Percentiles rank a stretch among this genome's conserved stretches.
Conservation (phyloP, 2,797 vertebrate genomes). For the Dicrostonyx torquatus region DNA sequence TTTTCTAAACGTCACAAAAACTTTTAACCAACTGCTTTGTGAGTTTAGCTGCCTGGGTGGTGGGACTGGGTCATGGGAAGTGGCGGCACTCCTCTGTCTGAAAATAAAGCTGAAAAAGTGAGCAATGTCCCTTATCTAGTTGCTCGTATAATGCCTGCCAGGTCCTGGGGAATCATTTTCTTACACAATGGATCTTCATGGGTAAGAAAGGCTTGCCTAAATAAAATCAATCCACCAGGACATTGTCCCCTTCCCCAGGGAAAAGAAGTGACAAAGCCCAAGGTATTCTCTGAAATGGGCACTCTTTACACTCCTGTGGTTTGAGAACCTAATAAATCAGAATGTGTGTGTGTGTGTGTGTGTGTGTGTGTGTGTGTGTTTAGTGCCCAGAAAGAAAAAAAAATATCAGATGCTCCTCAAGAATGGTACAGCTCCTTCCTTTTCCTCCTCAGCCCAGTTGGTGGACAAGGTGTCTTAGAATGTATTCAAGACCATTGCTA, state of each 20-base stretch:
- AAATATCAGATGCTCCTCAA: neutral
- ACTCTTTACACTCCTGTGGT: neutral
- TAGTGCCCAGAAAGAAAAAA: neutral
- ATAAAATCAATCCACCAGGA: neutral
- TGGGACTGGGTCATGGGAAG: neutral
- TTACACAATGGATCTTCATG: neutral
- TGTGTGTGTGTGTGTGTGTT: no score
- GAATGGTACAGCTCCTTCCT: neutral
- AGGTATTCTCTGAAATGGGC: neutral
- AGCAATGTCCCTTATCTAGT: neutral
- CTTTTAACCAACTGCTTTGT: neutral
- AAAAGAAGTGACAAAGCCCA: neutral
- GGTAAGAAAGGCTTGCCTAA: neutral
- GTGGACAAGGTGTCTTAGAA: no score
- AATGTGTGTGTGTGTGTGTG: no score
- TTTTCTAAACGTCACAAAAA: neutral
- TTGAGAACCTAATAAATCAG: neutral
- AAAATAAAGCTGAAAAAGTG: neutral
- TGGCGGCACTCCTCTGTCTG: neutral
- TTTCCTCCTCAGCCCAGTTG: neutral
- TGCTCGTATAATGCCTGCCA: neutral
- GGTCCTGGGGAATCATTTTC: neutral
- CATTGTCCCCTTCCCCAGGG: neutral
- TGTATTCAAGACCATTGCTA: neutral
- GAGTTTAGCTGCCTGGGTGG: neutral